Conservation (phyloP, 2,888 invertebrate species). For the Phortica magna region DNA sequence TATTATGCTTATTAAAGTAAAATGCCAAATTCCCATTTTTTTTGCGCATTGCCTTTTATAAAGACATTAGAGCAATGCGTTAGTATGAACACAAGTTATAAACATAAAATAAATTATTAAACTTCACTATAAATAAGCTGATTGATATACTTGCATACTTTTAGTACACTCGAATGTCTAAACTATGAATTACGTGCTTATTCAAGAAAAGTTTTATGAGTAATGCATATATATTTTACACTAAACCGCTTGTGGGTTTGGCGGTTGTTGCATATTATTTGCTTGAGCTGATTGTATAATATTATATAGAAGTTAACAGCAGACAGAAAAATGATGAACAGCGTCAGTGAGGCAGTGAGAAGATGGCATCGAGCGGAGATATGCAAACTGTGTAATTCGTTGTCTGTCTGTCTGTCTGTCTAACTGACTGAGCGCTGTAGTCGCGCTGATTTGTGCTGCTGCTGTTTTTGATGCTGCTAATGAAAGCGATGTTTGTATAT, state of each 20-base stretch:
- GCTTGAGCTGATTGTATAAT: no score
- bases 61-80: no score
- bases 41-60: neutral
- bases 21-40: neutral
- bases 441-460: neutral
- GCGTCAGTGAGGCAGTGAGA: neutral
- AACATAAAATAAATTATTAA: no score
- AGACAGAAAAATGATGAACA: slow-evolving; percentile 5
- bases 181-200: no score
- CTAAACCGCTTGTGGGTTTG: no score
- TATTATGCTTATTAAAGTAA: neutral
- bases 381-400: neutral
- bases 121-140: no score
- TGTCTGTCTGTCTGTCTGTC: neutral
- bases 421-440: neutral
- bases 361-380: neutral
- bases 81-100: no score
- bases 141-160: no score
- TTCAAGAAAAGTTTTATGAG: no score
- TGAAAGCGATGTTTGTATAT: neutral
- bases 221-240: no score
- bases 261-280: neutral
- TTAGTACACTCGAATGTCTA: no score
- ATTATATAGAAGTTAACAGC: slow-evolving; percentile 3
- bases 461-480: neutral